phyloP scores from a whole-genome alignment of 1,140 invertebrate genomes.

The Trachelipus rathkii region DNA sequence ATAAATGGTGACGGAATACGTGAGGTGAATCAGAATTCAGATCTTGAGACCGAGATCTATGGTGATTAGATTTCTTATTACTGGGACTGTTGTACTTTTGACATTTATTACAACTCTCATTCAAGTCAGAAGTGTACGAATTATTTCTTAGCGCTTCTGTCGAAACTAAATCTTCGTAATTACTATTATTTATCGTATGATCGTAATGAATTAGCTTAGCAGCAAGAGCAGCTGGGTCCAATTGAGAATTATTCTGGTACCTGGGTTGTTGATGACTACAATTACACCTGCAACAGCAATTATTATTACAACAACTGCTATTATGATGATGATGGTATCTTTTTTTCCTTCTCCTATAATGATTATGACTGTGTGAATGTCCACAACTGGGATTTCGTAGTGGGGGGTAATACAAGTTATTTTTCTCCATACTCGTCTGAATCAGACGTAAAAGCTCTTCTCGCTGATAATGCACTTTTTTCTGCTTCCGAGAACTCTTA shows the following conservation, averaged over 20 bases:
- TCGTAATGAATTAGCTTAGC: slow-evolving; percentile 42
- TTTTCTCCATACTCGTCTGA: slow-evolving; percentile 86
- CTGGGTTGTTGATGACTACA: slow-evolving; percentile 24
- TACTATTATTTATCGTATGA: slow-evolving; percentile 46
- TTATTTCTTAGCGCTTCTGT: slow-evolving; percentile 10
- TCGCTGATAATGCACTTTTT: slow-evolving; percentile 55
- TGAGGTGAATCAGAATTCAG: slow-evolving; percentile 57
- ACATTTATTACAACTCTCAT: slow-evolving; percentile 6
- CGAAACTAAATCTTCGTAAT: slow-evolving; percentile 32
- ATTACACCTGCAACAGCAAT: slow-evolving; percentile 24
- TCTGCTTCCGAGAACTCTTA: not conserved
- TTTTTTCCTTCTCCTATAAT: slow-evolving; percentile 9
- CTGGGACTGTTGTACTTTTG: slow-evolving; percentile 52
- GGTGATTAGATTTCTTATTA: slow-evolving; percentile 50
- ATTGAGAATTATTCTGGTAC: slow-evolving; percentile 23
- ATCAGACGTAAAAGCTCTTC: slow-evolving; percentile 79
- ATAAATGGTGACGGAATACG: slow-evolving; percentile 52
- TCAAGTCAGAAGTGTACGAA: too few relatives aligned
- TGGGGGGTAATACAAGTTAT: slow-evolving; percentile 62
- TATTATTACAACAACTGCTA: slow-evolving; percentile 26
- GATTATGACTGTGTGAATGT: slow-evolving; percentile 21
- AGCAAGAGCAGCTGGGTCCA: slow-evolving; percentile 32
- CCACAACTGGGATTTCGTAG: slow-evolving; percentile 27
- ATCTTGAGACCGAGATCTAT: slow-evolving; percentile 62
- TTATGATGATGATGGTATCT: not conserved